Evolutionary conservation across 1,140 invertebrate species (phyloP), one percentile per base, ranked within the genome.

Genomic region (Antheraea mylitta): DNA sequence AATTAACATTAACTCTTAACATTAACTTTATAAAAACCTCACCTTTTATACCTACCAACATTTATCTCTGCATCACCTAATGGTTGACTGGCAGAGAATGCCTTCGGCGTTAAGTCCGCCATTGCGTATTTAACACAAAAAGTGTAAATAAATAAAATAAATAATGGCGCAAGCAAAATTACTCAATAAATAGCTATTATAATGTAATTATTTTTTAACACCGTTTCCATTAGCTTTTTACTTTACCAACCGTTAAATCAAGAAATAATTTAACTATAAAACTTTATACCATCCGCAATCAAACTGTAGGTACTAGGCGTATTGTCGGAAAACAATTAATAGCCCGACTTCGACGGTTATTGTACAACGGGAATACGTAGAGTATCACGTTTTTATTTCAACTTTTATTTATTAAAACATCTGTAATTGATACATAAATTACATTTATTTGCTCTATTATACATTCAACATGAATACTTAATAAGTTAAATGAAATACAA

Each of bases 401-500:
- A 53, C 45, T 16, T 53, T 53, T 53, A 53, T n/a, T 53, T 53
- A 53, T 53, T 16, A 13, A 53, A 53, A 53, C 45, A 53, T 53
- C 38, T 42, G 37, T 68, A 59, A 62, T 68, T 22, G 67, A 68
- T 59, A 48, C 59, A 62, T 68, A 62, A 62, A 62, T 68, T 30
- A 30, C 38, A 68, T 53, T 45, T 62, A 62, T 68, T 68, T 62
- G 48, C 36, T 67, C 60, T 53, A 53, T 53, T 53, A 13, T 16
- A 53, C 45, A 53, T 13, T 53, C 11, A 53, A n/a, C 16, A 53
- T 53, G 16, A n/a, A 53, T 53, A 53, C 45, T 53, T 53, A 16
- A 53, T 53, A 53, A 53, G 11, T 53, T 16, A n/a, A 9, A 16
- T n/a, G 45, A 13, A 53, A 53, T 53, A 16, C 16, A 53, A 53